Evolutionary conservation across 92 coral and sea anemone genomes (phyloP), one percentile per base, ranked within the genome.

Genomic region (Phymanthus crucifer): DNA sequence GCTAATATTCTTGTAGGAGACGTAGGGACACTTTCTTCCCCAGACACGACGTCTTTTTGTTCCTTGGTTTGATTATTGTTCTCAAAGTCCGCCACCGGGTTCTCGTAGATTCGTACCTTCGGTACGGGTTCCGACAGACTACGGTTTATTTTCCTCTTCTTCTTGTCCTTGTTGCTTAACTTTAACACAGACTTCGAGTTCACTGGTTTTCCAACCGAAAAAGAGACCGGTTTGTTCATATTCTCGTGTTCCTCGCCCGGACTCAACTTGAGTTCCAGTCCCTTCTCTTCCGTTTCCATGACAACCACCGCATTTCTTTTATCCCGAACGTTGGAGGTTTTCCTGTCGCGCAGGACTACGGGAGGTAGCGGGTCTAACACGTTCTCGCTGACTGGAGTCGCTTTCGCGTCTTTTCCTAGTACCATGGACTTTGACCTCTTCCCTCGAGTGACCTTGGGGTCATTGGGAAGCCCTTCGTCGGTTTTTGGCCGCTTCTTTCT

Each of bases 221-320:
- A 61, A 9, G 68, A 27, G 14, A 18, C 68, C 2, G 33, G 16
- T 27, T 61, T 61, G 1, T 3, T 54, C n/a, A 3, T 54, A 5
- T 9, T 23, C 10, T 61, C 68, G 2, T 61, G 26, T 61, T 61
- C 68, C 29, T 61, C 68, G 13, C 14, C 29, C 14, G 68, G 68
- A 61, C 68, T 61, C 33, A 29, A 61, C 17, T 87, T 88, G 32
- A 90, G 80, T 74, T 88, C 93, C 40, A 87, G 70, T 12, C 91
- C 98, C 37, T 87, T 84, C 6, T 94, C 87, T 33, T 87, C 98
- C 13, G 98, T 87, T 46, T 85, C 84, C 76, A 95, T 83, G 67
- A 95, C 87, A 72, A 93, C 84, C 47, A 93, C 88, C 66, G 97
- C 91, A 82, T 91, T 83, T 46, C 98, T 92, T 75, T 93, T 91